Percentiles rank a stretch among this genome's conserved stretches.
These are phyloP conservation scores for Melanocharis versteri DNA, from an alignment of 2,113 vertebrate genomes.

Conservation along the genomic window DNA sequence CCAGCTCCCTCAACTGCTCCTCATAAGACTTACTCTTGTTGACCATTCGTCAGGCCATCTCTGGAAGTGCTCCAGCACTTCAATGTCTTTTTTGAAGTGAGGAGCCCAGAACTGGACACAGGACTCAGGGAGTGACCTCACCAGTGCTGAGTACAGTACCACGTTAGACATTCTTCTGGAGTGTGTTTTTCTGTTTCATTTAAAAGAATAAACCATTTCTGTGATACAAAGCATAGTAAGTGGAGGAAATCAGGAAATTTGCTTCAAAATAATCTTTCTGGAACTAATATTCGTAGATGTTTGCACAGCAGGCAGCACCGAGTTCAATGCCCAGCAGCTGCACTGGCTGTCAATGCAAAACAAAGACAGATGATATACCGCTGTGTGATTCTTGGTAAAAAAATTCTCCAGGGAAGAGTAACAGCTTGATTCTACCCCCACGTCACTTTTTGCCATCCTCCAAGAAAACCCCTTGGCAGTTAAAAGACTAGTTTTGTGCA, in stretches of 20 bases:
- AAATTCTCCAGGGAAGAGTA: background rate
- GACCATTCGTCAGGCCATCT: background rate
- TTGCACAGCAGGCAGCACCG: background rate
- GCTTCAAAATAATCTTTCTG: background rate
- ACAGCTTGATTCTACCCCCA: background rate
- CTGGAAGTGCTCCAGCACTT: background rate
- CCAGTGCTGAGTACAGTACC: background rate
- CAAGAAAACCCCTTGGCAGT: background rate
- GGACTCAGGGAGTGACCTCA: background rate
- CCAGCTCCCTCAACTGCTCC: background rate
- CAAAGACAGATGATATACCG: background rate
- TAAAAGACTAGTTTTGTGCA: background rate
- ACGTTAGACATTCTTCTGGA: background rate
- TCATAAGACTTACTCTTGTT: background rate
- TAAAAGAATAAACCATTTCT: background rate
- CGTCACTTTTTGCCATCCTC: background rate
- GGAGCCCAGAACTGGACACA: background rate
- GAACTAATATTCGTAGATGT: background rate
- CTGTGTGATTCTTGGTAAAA: background rate
- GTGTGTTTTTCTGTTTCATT: background rate
- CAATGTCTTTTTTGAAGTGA: background rate
- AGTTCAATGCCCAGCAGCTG: background rate
- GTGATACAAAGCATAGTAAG: background rate
- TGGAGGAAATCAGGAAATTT: background rate
- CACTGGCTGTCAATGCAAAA: background rate